These are phyloP conservation scores for Nyctereutes procyonoides DNA, from an alignment of 2,113 vertebrate species.

Conservation along the genomic window DNA sequence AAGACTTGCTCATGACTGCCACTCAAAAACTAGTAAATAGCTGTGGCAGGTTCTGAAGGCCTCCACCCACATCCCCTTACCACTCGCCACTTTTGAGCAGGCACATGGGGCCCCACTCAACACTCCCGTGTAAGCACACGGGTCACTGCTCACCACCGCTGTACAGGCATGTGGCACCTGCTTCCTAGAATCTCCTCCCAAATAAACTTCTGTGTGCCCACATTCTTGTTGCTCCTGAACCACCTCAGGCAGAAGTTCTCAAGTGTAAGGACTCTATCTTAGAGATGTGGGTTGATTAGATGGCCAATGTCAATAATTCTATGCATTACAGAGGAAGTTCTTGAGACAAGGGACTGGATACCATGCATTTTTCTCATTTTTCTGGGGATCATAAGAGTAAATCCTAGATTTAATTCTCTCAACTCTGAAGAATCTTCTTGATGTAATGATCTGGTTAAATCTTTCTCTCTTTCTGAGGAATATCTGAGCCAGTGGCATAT, in stretches of 20 bases:
- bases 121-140: rapidly evolving
- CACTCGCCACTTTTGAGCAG: no score
- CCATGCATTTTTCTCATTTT: no score
- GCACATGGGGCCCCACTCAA: rapidly evolving
- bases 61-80: neutral
- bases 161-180: rapidly evolving
- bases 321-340: neutral
- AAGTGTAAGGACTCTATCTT: neutral
- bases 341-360: neutral
- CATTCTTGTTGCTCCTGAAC: neutral
- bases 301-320: no score
- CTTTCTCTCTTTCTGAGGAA: neutral
- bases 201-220: rapidly evolving
- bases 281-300: neutral
- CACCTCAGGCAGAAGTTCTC: neutral
- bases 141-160: neutral
- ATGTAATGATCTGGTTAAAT: neutral
- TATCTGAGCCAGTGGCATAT: neutral
- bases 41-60: neutral
- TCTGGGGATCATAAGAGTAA: neutral
- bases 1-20: neutral
- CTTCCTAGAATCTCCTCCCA: neutral
- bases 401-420: neutral
- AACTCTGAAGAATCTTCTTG: neutral
- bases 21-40: neutral